Base-by-base conservation (phyloP, 2,888 invertebrate genomes). In the Notocelia uddmanniana region DNA sequence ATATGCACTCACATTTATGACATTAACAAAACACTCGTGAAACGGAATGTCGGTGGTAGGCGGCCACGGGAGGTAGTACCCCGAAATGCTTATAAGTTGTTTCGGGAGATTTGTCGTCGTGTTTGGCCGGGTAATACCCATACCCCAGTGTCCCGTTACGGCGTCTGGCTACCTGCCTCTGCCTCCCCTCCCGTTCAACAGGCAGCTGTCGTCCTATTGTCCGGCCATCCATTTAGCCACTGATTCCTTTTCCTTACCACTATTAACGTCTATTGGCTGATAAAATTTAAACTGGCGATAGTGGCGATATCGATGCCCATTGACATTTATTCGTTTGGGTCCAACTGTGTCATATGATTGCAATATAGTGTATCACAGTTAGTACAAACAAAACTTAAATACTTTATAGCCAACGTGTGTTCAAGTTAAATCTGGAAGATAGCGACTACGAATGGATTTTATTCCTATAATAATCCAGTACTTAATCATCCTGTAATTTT, bases 201-300 rank as follows among this genome's bases (percentile, higher is more conserved):
- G 70, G 70, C 70, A 70, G 64, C 70, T 70, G 70, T 21, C 64
- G 48, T 48, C 15, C 58, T 58, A 68, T 58, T 68, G 67, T 50
- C 55, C 45, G 10, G 23, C 18, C 13, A 26, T 23, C 50, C 19
- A 50, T 59, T 59, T 26, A 15, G 31, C 23, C 57, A 21, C 45
- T 23, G 67, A 58, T 37, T 34, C 34, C 59, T 68, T 19, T 37
- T 34, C 34, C 59, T 68, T 19, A 19, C 34, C 21, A 52, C 37
- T 34, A 58, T 31, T 15, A 41, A 48, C 50, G 50, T 58, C 45
- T 50, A 50, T 50, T 59, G 18, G 50, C 11, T 41, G 41, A 21
- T 18, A 58, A 31, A n/a, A n/a, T n/a, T n/a, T 5, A 48, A 48
- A 8, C 10, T 2, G 9, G 18, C n/a, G 50, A 34, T 52, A 45